Evolutionary conservation across 1,140 invertebrate genomes (phyloP).

Genomic region (Octopus bimaculoides): DNA sequence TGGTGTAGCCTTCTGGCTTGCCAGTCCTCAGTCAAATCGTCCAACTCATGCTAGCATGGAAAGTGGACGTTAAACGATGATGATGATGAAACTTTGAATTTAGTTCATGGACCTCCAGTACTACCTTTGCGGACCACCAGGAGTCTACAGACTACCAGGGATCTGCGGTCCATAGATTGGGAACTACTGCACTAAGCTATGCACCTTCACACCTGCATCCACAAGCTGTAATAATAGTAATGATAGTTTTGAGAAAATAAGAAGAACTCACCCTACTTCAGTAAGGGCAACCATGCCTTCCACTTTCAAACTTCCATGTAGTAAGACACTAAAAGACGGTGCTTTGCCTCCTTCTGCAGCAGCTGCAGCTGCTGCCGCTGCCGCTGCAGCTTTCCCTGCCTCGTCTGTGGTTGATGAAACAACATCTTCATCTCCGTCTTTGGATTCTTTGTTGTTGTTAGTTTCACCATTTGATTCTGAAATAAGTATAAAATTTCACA

Average conservation of each 20-base stretch:
- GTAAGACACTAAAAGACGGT: conserved; percentile 87
- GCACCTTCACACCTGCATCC: no score
- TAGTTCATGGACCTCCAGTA: no score
- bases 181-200: no score
- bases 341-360: conserved; percentile 72
- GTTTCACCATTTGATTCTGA: conserved; percentile 51
- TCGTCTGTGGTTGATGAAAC: conserved; percentile 16
- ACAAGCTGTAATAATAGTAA: no score
- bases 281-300: conserved; percentile 60
- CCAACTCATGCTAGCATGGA: no score
- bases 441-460: conserved; percentile 12
- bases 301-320: conserved; percentile 90
- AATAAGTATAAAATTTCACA: not conserved
- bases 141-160: no score
- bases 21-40: no score
- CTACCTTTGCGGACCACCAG: no score
- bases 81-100: no score
- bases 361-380: conserved; percentile 57
- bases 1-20: no score
- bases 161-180: no score
- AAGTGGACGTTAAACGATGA: no score
- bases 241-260: fast-evolving
- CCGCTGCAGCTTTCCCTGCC: conserved; percentile 20
- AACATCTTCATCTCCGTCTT: not conserved
- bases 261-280: conserved; percentile 60